Conservation (phyloP, 1,140 invertebrate genomes). For the Drosophila mayri region DNA sequence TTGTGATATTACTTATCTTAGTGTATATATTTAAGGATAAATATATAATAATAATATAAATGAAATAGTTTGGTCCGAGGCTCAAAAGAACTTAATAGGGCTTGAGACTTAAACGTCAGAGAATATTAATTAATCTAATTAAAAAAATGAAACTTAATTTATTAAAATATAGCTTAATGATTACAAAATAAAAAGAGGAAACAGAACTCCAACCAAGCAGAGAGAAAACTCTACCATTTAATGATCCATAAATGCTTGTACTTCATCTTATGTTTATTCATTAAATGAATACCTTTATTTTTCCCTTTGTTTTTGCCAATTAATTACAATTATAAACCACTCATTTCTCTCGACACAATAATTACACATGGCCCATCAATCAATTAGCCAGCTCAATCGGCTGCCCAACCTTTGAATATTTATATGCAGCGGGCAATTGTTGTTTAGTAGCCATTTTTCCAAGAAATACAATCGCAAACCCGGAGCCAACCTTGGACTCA, state of each 20-base stretch:
- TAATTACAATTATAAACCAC: slow-evolving; percentile 7
- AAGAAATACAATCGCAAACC: background rate
- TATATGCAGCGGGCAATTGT: background rate
- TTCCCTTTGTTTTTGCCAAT: background rate
- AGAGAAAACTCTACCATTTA: background rate
- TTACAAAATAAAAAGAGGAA: too few relatives aligned
- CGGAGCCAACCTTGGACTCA: background rate
- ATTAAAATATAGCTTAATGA: too few relatives aligned
- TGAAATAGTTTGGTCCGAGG: too few relatives aligned
- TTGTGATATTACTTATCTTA: too few relatives aligned
- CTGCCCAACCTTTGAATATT: slow-evolving; percentile 9
- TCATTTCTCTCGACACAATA: slow-evolving; percentile 1
- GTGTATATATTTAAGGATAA: background rate
- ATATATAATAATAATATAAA: background rate
- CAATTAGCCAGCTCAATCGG: background rate
- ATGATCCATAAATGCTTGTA: background rate
- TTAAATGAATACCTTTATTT: background rate
- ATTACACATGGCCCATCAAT: background rate
- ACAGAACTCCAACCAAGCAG: background rate
- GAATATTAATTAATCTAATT: too few relatives aligned
- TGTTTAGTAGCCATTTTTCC: background rate
- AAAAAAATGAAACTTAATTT: too few relatives aligned
- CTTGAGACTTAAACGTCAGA: too few relatives aligned
- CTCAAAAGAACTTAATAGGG: too few relatives aligned
- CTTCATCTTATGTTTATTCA: too few relatives aligned